Evolutionary conservation across 2,113 vertebrate species (phyloP).

Genomic region (Struthio camelus): DNA sequence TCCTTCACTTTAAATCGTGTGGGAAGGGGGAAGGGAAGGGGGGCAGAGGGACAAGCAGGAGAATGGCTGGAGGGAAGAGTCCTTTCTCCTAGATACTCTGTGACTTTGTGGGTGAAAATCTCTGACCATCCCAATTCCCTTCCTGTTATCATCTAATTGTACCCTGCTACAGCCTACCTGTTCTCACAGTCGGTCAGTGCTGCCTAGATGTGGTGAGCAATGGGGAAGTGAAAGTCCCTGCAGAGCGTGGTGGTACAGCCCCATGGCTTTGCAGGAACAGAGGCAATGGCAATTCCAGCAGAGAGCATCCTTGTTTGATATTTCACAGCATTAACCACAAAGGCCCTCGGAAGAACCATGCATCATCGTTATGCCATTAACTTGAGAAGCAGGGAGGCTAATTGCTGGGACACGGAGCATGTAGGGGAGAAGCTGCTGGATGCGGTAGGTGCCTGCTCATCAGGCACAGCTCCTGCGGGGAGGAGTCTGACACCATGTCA

Average conservation of each 20-base stretch:
- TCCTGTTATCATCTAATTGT: not conserved
- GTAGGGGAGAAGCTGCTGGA: rapidly evolving
- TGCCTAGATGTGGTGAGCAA: not conserved
- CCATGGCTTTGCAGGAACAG: not conserved
- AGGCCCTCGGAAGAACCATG: not conserved
- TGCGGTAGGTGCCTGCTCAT: not conserved
- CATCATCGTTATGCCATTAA: not conserved
- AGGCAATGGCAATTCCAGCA: not conserved
- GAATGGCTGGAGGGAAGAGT: not conserved
- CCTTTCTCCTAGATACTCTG: not conserved
- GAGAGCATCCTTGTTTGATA: not conserved
- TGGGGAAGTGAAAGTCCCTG: not conserved
- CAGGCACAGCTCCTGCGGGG: not conserved
- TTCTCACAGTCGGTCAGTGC: not conserved
- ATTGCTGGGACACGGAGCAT: not conserved
- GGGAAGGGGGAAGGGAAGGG: not conserved
- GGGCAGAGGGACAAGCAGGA: not conserved
- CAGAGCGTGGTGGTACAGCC: not conserved
- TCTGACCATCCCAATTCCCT: rapidly evolving
- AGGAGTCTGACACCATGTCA: not conserved
- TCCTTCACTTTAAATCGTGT: not conserved
- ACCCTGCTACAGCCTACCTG: not conserved
- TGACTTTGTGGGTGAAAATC: not conserved
- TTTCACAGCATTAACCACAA: not conserved
- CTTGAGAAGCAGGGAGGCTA: not conserved